Percentiles rank a stretch among this genome's conserved stretches.
Evolutionary conservation across 2,797 vertebrate species (phyloP).

Genomic region (Phylloscopus collybita): DNA sequence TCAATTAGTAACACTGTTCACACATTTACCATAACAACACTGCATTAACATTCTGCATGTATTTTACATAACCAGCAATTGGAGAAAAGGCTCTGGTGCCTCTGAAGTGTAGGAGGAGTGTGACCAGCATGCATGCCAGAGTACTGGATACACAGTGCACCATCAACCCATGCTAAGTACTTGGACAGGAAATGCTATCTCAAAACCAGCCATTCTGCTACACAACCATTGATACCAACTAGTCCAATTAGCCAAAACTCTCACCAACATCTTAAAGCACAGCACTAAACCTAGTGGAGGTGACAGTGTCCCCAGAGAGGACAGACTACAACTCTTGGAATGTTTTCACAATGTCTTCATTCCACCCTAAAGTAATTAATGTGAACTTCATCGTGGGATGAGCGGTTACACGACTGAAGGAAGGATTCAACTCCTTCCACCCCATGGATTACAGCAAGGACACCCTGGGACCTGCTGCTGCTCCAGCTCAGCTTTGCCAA

Average conservation of each 20-base stretch:
- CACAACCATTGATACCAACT: slow-evolving; percentile 53
- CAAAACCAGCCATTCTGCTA: slow-evolving; percentile 66
- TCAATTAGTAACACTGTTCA: slow-evolving; percentile 81
- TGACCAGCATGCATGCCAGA: slow-evolving; percentile 73
- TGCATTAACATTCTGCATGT: slow-evolving; percentile 74
- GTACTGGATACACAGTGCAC: slow-evolving; percentile 71
- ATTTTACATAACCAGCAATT: slow-evolving; percentile 78
- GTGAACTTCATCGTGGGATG: not conserved
- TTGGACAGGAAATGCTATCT: slow-evolving; percentile 68
- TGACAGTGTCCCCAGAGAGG: slow-evolving; percentile 31
- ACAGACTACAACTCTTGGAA: slow-evolving; percentile 45
- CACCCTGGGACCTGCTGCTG: not conserved
- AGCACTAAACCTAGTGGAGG: slow-evolving; percentile 65
- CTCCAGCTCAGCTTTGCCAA: not conserved
- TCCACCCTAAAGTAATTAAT: not conserved
- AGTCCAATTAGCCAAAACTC: slow-evolving; percentile 57
- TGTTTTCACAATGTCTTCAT: slow-evolving; percentile 35
- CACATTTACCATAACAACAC: slow-evolving; percentile 78
- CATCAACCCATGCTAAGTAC: slow-evolving; percentile 70
- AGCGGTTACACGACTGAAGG: not conserved
- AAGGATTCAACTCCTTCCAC: not conserved
- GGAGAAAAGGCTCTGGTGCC: slow-evolving; percentile 68
- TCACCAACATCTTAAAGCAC: slow-evolving; percentile 63
- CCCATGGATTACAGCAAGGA: not conserved
- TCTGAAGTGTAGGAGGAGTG: slow-evolving; percentile 70